Percentiles rank a stretch among this genome's conserved stretches.
These are phyloP conservation scores for Luperina testacea DNA, from an alignment of 2,888 invertebrate genomes.

Conservation along the genomic window DNA sequence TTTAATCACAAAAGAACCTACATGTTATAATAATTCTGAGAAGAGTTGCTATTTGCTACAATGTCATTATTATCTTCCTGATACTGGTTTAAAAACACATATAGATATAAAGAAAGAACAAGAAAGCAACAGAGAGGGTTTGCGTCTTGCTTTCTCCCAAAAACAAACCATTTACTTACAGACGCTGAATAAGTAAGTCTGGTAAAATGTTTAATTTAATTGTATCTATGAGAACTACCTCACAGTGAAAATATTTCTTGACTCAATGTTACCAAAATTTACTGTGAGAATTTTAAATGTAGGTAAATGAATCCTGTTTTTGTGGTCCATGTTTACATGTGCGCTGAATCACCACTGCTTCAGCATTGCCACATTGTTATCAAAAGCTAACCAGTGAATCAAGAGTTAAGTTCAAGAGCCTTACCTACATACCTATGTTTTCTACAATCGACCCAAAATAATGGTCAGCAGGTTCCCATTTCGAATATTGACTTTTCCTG, in stretches of 20 bases:
- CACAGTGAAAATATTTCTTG: neutral
- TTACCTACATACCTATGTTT: neutral
- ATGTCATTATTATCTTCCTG: neutral
- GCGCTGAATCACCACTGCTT: neutral
- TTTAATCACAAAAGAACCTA: neutral
- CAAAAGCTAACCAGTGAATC: neutral
- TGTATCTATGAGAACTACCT: no score
- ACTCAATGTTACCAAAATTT: neutral
- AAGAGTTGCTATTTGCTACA: neutral
- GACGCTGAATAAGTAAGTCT: neutral
- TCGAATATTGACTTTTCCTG: conserved; percentile 40
- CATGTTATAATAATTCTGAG: conserved; percentile 7
- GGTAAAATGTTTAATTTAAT: neutral
- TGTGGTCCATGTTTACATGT: neutral
- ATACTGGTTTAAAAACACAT: neutral
- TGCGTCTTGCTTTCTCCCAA: neutral
- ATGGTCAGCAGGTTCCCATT: conserved; percentile 23
- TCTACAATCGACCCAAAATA: conserved; percentile 18
- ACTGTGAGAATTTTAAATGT: neutral
- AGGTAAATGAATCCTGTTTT: neutral
- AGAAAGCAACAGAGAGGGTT: neutral
- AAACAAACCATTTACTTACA: neutral
- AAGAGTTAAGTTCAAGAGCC: neutral
- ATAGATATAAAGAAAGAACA: neutral
- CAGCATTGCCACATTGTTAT: neutral